Base-by-base conservation (phyloP, 2,113 vertebrate genomes). In the Ammospiza caudacuta region DNA sequence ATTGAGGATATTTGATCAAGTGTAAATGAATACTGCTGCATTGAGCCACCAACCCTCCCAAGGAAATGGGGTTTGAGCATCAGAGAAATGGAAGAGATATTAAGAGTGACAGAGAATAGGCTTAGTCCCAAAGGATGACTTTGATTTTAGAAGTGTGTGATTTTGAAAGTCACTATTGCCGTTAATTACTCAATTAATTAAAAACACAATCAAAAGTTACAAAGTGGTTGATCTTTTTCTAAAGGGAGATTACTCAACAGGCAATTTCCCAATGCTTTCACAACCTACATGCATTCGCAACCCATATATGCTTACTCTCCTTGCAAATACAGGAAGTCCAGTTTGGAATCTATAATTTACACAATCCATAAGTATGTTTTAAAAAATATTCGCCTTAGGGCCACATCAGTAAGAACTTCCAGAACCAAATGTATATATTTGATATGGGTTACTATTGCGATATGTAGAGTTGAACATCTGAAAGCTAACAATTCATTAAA, bases 131-230 rank as follows among this genome's bases (percentile, higher is more conserved):
- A 67, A 77, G 35, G 51, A 49, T 82, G 62, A 74, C 12, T 89
- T 93, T 43, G 44, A 61, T 86, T 94, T 89, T 4, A 64, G 89
- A 86, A 87, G 31, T 70, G 9, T 85, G 8, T 83, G 67, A 86
- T 83, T 86, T 58, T 88, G 72, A 61, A 83, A 72, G 61, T 64
- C 41, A 44, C 22, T 49, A 89, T 70, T 15, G 0, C 15, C 46
- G 87, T 78, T 82, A 92, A 52, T 92, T 78, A 72, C 27, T 95
- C 74, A 93, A 90, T 80, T 83, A 95, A 89, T 75, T 94, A 92
- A 80, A 73, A 52, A 83, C 11, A 68, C 20, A 67, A 82, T 72
- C 24, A 74, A 78, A 95, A 94, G 13, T 79, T 77, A 92, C 44
- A 29, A 83, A 77, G 24, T 25, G 8, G 28, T 51, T 83, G 75